A percentile compares a stretch with the other conserved stretches of the same genome.
Evolutionary conservation across 2,888 invertebrate genomes (phyloP).

Genomic region (Cryptus viduatorius): DNA sequence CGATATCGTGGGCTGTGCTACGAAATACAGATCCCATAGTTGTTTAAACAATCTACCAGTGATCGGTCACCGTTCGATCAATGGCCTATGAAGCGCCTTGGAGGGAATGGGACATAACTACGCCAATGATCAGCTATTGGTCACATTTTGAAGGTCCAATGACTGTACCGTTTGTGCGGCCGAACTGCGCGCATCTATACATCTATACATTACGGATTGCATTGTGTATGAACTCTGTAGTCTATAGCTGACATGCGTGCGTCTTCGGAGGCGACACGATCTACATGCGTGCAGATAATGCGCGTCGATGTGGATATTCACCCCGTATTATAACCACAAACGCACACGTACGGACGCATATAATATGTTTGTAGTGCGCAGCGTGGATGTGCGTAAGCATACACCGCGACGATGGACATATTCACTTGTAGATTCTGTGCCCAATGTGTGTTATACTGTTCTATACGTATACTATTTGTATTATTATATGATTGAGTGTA

Average conservation of each 20-base stretch:
- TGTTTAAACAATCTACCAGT: not conserved
- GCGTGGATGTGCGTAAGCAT: conserved; percentile 22
- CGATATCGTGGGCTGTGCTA: conserved; percentile 50
- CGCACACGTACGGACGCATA: conserved; percentile 10
- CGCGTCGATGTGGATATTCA: conserved; percentile 13
- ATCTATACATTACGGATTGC: not conserved
- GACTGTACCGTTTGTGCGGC: not conserved
- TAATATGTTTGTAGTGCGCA: not conserved
- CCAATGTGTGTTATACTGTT: not conserved
- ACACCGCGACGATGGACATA: conserved; percentile 24
- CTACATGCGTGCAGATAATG: conserved; percentile 60
- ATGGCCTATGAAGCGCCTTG: not conserved
- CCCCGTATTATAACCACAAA: not conserved
- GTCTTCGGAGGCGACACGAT: conserved; percentile 17
- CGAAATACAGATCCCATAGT: not conserved
- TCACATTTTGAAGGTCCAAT: not conserved
- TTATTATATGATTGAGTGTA: conserved; percentile 46
- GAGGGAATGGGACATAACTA: not conserved
- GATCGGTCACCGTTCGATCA: not conserved
- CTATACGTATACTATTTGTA: conserved; percentile 29
- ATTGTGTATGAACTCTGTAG: not conserved
- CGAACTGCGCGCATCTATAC: not conserved
- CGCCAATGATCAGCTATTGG: not conserved
- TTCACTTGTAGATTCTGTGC: conserved; percentile 58
- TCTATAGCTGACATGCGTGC: conserved; percentile 31